Evolutionary conservation across 2,888 invertebrate species (phyloP), one percentile per base, ranked within the genome.

Genomic region (Acrobasis suavella): DNA sequence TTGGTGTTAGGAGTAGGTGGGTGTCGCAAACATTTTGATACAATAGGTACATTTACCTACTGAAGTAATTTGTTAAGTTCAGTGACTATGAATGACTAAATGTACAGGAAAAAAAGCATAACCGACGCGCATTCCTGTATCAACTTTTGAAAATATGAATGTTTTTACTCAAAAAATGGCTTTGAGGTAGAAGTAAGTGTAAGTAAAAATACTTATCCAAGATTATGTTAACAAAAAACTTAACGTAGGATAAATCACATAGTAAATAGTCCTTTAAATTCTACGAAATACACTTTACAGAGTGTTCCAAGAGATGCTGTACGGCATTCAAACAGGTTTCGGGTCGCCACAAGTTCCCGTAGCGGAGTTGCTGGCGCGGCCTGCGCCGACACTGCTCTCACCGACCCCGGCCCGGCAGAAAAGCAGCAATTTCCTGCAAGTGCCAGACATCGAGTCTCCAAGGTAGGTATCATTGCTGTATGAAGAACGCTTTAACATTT

Each of bases 341-440:
- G 98, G 98, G 5, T 97, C 97, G 56, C 97, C 98, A 0, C 97
- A 98, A 91, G 97, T 97, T 68, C 97, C 98, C 0, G 97, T 98
- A 3, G 97, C 97, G 0, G 98, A 98, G 84, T 89, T 98, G 58
- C 89, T 98, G 63, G 95, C 97, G 0, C 93, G 97, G 63, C 97
- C 97, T 2, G 97, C 96, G 12, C 98, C 97, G 0, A 96, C 97
- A 10, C 91, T 97, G 49, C 94, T 97, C 49, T 97, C 97, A 63
- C 97, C 97, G 0, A 97, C 97, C 77, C 97, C 97, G 73, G 95
- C 96, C 10, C 95, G 96, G 69, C 96, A 96, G 61, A 97, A 98
- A 81, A 97, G 97, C 80, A 96, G 96, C 77, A 98, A 98, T 87
- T 98, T 97, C 87, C 93, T 98, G 59, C 97, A 97, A 91, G 97